Conservation (phyloP, 2,797 vertebrate species). For the Simalia tracyae region DNA sequence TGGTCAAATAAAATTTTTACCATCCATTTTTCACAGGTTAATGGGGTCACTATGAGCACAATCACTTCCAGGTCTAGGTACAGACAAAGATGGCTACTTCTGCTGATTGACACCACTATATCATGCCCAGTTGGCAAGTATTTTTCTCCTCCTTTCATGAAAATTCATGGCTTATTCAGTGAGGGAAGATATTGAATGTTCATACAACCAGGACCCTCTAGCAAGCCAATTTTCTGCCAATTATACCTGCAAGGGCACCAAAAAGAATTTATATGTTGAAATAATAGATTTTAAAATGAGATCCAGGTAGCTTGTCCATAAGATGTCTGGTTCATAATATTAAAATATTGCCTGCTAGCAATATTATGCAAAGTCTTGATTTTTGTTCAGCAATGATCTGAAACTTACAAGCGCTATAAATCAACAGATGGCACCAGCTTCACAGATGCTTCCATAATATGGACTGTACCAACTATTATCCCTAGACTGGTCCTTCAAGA, state of each 20-base stretch:
- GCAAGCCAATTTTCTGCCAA: not conserved
- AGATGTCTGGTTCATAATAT: not conserved
- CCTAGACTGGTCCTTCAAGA: conserved; percentile 61
- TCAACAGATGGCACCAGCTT: conserved; percentile 65
- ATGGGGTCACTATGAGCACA: conserved; percentile 60
- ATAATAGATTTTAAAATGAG: not conserved
- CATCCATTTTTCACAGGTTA: conserved; percentile 48
- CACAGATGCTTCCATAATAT: conserved; percentile 40
- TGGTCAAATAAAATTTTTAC: conserved; percentile 7
- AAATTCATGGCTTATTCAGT: not conserved
- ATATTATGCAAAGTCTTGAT: not conserved
- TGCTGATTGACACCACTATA: conserved; percentile 76
- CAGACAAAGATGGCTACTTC: conserved; percentile 76
- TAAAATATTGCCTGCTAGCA: not conserved
- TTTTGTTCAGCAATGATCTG: not conserved
- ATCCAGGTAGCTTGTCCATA: too few species aligned
- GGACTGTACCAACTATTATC: conserved; percentile 62
- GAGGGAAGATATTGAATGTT: not conserved
- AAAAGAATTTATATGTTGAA: not conserved
- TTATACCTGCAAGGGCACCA: not conserved
- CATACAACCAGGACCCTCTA: not conserved
- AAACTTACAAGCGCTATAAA: conserved; percentile 12
- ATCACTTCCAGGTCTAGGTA: conserved; percentile 73
- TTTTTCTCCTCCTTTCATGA: not conserved
- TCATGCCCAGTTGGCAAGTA: conserved; percentile 73